Base-by-base conservation (phyloP, 1,140 invertebrate species). In the Cheumatopsyche charites region DNA sequence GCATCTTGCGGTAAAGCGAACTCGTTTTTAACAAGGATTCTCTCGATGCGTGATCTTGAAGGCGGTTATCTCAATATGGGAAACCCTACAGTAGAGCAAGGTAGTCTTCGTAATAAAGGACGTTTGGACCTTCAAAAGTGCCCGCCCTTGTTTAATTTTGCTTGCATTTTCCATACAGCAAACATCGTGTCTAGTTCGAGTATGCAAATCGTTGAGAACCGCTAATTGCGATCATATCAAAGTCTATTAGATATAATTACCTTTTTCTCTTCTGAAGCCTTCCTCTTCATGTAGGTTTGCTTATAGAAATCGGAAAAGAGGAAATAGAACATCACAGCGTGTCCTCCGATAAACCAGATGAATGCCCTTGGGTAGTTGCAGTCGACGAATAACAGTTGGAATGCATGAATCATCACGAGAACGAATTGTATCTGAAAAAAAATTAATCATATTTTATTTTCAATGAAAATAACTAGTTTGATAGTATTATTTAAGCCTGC, bases 341-440 rank as follows among this genome's bases (percentile, higher is more conserved):
- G 92, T 43, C 88, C 81, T 76, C 90, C 86, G 79, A 92, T 88
- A 84, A 88, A 87, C 88, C 90, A 90, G 17, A 87, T 87, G 74
- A 92, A 91, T 1, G 87, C 87, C 68, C 87, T 90, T 0, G 93
- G 93, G 78, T 93, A 95, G 77, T 93, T 87, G 85, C 94, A 96
- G 23, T 95, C 92, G 77, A 90, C 90, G 83, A 94, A 94, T 61
- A 95, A 82, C 25, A 95, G 82, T 81, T 95, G 93, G 84, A 92
- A 90, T 11, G 92, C 90, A 79, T 95, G 94, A 2, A 92, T 79
- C 82, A 92, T 89, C 0, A 94, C 91, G 0, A 90, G 76, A 0
- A 95, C 81, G 76, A 96, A 96, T 81, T 96, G 94, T 1, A 90
- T 75, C 85, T 84, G 75, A 58, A 78, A 79, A 23, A 19, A 19